Conservation (phyloP, 2,113 vertebrate species). For the Laticauda laticaudata region DNA sequence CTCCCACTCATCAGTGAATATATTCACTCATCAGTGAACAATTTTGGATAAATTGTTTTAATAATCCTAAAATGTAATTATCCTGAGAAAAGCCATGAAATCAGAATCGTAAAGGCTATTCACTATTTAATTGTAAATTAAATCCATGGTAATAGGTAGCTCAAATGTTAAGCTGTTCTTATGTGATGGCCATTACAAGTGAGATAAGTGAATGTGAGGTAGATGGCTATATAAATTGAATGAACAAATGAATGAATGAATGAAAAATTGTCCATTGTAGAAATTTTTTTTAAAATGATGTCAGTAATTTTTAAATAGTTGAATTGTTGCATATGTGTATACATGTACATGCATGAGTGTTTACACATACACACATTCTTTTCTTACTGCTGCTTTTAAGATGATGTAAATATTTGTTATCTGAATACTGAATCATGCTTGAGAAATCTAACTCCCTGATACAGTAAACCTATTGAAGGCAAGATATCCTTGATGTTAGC, state of each 20-base stretch:
- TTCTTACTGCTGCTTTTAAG: neutral
- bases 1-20: neutral
- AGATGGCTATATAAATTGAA: neutral
- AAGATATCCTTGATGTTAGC: neutral
- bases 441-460: neutral
- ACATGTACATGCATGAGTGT: neutral
- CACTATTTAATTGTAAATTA: neutral
- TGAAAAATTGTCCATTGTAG: neutral
- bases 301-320: neutral
- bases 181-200: neutral
- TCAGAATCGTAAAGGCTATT: neutral
- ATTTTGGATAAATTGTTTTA: neutral
- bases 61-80: neutral
- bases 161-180: neutral
- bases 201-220: neutral
- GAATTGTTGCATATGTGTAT: neutral
- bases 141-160: neutral
- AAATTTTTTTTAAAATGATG: neutral
- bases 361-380: fast-evolving
- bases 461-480: neutral
- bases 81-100: neutral
- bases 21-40: neutral
- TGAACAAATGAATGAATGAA: neutral
- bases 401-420: neutral
- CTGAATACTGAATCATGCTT: neutral